These are phyloP conservation scores for Agrypnus murinus DNA, from an alignment of 2,888 invertebrate genomes.

Conservation along the genomic window DNA sequence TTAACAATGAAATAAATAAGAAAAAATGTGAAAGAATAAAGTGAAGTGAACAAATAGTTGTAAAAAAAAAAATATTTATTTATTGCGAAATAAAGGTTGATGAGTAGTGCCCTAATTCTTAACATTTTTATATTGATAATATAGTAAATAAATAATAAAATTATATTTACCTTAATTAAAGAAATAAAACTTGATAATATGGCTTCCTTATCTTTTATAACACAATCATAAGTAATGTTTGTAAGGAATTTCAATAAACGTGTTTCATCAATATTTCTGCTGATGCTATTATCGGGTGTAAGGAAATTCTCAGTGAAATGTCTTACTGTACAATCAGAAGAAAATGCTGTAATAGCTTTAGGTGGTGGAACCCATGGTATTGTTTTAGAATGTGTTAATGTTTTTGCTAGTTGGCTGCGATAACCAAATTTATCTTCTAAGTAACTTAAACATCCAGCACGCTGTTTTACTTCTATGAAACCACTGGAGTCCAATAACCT, in stretches of 20 bases:
- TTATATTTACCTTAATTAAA: conserved; percentile 78
- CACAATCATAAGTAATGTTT: conserved; percentile 85
- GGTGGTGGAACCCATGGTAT: conserved; percentile 81
- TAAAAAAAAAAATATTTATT: too few relatives aligned
- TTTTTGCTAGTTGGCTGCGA: conserved; percentile 85
- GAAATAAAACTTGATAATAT: conserved; percentile 83
- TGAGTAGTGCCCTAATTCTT: too few relatives aligned
- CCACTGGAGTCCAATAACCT: conserved; percentile 80
- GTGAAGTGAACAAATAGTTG: too few relatives aligned
- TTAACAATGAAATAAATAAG: too few relatives aligned
- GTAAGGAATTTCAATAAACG: conserved; percentile 77
- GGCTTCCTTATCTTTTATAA: conserved; percentile 85
- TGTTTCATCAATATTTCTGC: conserved; percentile 70
- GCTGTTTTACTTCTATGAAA: conserved; percentile 89
- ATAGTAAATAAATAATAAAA: too few relatives aligned
- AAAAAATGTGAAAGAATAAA: too few relatives aligned
- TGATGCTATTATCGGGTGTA: conserved; percentile 58
- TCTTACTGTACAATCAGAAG: conserved; percentile 81
- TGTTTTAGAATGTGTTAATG: conserved; percentile 83
- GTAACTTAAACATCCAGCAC: conserved; percentile 92
- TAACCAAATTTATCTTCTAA: conserved; percentile 88
- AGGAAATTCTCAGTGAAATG: conserved; percentile 83
- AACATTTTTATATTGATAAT: too few relatives aligned
- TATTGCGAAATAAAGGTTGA: too few relatives aligned
- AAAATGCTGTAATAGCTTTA: conserved; percentile 83